Evolutionary conservation across 2,797 vertebrate genomes (phyloP).

Genomic region (Diplodus puntazzo): DNA sequence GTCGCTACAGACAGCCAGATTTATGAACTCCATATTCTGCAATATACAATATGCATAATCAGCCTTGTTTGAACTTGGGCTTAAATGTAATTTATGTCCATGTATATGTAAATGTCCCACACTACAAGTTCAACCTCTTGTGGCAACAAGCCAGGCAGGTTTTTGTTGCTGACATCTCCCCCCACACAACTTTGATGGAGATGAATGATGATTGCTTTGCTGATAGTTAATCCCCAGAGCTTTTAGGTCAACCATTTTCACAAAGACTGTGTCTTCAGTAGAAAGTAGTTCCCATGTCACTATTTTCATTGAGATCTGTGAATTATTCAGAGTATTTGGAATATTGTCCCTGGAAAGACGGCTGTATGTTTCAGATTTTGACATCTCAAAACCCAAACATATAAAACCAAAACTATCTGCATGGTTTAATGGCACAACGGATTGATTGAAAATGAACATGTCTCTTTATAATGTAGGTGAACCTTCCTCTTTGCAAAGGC

Average conservation of each 20-base stretch:
- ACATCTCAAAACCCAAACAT: background rate
- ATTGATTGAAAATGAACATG: conserved; percentile 1
- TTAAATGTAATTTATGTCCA: too few relatives aligned
- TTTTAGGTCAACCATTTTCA: background rate
- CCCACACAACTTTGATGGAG: background rate
- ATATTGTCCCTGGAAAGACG: background rate
- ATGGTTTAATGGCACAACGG: background rate
- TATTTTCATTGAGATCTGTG: background rate
- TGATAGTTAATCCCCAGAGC: background rate
- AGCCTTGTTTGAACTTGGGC: too few relatives aligned
- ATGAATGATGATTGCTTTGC: background rate
- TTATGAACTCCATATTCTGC: too few relatives aligned
- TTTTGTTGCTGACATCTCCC: background rate
- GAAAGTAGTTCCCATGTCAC: background rate
- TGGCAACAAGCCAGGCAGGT: background rate
- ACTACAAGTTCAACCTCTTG: too few relatives aligned
- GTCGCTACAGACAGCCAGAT: too few relatives aligned
- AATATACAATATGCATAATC: too few relatives aligned
- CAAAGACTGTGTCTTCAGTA: background rate
- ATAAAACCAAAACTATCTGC: background rate
- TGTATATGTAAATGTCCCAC: too few relatives aligned
- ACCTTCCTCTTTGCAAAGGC: background rate
- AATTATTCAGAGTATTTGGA: background rate
- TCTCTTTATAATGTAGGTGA: background rate
- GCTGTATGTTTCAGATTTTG: background rate